phyloP scores from a whole-genome alignment of 1,140 invertebrate genomes.

The Camponotus pennsylvanicus region DNA sequence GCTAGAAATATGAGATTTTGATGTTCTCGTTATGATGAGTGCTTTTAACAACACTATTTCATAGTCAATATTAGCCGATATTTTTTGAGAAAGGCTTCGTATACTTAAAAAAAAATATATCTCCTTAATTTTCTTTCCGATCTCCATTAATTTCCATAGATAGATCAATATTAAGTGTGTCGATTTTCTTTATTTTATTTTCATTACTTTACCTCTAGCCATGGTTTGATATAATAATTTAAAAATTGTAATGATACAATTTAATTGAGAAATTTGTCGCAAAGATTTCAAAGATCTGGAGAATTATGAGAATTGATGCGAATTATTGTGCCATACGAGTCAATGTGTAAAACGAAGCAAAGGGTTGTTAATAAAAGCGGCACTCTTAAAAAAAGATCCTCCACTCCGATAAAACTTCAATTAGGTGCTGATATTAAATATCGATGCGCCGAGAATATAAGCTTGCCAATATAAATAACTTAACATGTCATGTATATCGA shows the following conservation, averaged over 20 bases:
- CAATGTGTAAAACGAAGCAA: neutral
- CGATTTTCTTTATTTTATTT: too few species aligned
- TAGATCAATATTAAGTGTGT: too few species aligned
- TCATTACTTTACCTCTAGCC: too few species aligned
- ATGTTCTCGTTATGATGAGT: conserved; percentile 5
- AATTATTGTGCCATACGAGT: neutral
- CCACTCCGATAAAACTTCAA: neutral
- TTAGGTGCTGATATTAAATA: neutral
- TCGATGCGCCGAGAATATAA: neutral
- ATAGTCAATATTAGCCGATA: conserved; percentile 28
- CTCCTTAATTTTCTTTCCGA: too few species aligned
- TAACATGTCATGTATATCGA: neutral
- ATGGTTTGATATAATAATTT: too few species aligned
- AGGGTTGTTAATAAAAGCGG: neutral
- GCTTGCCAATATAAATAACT: neutral
- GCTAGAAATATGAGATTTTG: conserved; percentile 32
- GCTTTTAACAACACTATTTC: conserved; percentile 7
- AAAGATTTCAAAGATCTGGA: neutral
- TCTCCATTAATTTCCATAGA: too few species aligned
- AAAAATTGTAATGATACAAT: too few species aligned
- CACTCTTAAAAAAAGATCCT: neutral
- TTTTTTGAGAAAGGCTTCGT: neutral
- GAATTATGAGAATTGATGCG: neutral
- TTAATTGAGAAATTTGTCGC: too few species aligned
- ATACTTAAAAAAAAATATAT: neutral